phyloP scores from a whole-genome alignment of 2,888 invertebrate genomes.

The Chymomyza caudatula region DNA sequence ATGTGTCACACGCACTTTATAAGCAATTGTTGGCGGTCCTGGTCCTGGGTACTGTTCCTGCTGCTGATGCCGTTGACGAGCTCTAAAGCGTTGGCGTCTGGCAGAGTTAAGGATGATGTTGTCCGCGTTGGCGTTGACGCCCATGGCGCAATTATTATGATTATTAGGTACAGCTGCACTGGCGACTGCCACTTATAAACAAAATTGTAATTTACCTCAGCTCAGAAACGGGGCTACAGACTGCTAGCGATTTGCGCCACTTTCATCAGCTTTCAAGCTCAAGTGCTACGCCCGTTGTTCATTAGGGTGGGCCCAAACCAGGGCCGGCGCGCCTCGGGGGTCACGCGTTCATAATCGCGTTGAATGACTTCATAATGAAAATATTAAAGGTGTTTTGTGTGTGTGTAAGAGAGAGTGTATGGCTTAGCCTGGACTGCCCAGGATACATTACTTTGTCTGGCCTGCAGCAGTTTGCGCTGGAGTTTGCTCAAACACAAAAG shows the following conservation, averaged over 20 bases:
- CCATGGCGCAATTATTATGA: conserved; percentile 70
- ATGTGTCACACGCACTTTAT: conserved; percentile 76
- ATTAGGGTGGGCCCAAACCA: conserved; percentile 42
- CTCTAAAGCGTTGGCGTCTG: conserved; percentile 57
- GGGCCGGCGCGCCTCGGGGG: conserved; percentile 58
- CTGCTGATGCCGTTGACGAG: no score
- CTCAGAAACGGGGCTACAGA: conserved; percentile 14
- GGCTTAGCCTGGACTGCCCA: conserved; percentile 23
- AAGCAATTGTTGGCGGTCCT: conserved; percentile 62
- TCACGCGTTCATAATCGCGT: conserved; percentile 72
- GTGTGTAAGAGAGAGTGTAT: not conserved
- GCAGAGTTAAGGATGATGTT: conserved; percentile 58
- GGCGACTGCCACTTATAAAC: conserved; percentile 64
- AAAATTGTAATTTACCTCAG: conserved; percentile 71
- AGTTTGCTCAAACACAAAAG: conserved; percentile 49
- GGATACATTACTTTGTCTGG: conserved; percentile 48
- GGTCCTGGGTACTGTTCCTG: not conserved
- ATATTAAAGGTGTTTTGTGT: conserved; percentile 75
- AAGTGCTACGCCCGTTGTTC: conserved; percentile 35
- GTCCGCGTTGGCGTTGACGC: conserved; percentile 46
- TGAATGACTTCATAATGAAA: conserved; percentile 75
- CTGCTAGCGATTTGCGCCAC: conserved; percentile 29
- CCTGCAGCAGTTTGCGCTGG: conserved; percentile 39
- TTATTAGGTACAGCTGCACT: conserved; percentile 71
- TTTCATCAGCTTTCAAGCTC: conserved; percentile 42